These are phyloP conservation scores for Thaleichthys pacificus DNA, from an alignment of 2,797 vertebrate genomes.

Conservation along the genomic window DNA sequence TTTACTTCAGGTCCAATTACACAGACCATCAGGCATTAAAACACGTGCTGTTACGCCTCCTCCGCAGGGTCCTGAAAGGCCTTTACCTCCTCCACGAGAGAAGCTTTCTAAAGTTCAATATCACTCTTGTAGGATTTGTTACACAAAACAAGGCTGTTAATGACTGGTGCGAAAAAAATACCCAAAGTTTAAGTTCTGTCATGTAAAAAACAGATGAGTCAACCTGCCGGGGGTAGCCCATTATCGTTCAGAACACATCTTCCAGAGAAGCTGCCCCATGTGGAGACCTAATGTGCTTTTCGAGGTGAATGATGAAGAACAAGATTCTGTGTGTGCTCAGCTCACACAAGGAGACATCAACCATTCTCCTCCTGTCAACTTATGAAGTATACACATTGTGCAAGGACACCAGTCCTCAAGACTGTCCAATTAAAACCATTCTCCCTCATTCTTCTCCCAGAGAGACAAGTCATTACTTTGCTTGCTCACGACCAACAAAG, in stretches of 20 bases:
- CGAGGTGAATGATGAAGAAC: neutral
- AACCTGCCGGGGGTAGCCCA: neutral
- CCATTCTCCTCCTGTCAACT: slow-evolving; percentile 10
- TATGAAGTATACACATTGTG: neutral
- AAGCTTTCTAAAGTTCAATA: no score
- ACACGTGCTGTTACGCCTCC: slow-evolving; percentile 12
- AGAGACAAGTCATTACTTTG: slow-evolving; percentile 21
- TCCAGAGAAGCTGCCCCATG: neutral
- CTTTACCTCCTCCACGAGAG: neutral
- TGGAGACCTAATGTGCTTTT: neutral
- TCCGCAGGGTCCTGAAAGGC: neutral
- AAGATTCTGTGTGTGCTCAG: neutral
- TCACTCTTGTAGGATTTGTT: no score
- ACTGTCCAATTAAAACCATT: slow-evolving; percentile 12
- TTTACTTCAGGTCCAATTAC: slow-evolving; percentile 49
- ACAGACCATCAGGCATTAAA: slow-evolving; percentile 38
- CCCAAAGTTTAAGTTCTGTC: neutral
- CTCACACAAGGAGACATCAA: neutral
- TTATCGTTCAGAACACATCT: neutral
- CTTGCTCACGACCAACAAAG: slow-evolving; percentile 12
- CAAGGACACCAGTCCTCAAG: slow-evolving; percentile 6
- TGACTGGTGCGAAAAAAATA: neutral
- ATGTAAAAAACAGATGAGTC: no score
- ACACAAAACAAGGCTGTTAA: neutral
- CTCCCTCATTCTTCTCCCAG: neutral